These are phyloP conservation scores for Pogoniulus pusillus DNA, from an alignment of 2,797 vertebrate genomes.

Conservation along the genomic window DNA sequence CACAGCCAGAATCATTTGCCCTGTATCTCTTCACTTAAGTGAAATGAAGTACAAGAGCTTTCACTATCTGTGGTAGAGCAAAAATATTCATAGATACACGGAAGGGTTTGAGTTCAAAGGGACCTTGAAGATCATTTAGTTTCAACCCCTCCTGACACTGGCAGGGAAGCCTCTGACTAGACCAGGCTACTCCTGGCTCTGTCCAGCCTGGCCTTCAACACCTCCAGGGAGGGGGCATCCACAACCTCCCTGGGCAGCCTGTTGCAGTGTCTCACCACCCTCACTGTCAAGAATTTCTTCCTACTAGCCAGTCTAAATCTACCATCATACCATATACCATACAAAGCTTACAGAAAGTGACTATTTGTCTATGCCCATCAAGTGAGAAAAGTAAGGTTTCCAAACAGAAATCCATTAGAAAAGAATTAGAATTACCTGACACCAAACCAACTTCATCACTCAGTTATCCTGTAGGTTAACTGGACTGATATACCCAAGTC, in stretches of 20 bases:
- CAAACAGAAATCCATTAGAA: background rate
- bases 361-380: background rate
- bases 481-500: background rate
- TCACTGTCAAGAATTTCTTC: too few relatives aligned
- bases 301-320: too few relatives aligned
- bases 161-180: too few relatives aligned
- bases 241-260: too few relatives aligned
- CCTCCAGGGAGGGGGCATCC: too few relatives aligned
- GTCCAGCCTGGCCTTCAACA: too few relatives aligned
- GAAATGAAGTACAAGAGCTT: background rate
- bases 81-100: background rate
- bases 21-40: fast-evolving
- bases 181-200: too few relatives aligned
- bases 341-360: background rate
- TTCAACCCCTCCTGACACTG: too few relatives aligned
- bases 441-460: background rate
- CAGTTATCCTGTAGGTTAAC: background rate
- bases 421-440: background rate
- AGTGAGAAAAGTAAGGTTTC: background rate
- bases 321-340: background rate
- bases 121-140: too few relatives aligned
- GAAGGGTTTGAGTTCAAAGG: too few relatives aligned
- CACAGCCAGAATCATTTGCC: background rate
- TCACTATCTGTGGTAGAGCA: background rate
- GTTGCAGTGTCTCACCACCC: too few relatives aligned